Evolutionary conservation across 2,888 invertebrate species (phyloP).

Genomic region (Pammene aurita): DNA sequence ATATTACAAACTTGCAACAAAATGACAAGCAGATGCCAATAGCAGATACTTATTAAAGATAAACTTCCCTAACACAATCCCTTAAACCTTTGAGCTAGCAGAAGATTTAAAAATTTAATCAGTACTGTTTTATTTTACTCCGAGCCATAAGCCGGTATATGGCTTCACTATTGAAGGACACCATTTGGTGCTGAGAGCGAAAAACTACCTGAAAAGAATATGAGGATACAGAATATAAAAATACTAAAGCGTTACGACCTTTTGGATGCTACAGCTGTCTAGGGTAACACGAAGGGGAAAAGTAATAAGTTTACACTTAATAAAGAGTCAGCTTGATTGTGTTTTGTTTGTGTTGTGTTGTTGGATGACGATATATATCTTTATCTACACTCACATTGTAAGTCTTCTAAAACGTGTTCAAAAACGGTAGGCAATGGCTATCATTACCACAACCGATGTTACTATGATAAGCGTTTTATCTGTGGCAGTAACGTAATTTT

Average conservation of each 20-base stretch:
- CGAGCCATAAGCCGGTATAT: constrained; percentile 21
- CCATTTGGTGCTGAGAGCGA: constrained; percentile 34
- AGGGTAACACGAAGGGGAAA: constrained; percentile 10
- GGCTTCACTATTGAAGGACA: constrained; percentile 33
- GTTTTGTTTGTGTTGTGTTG: constrained; percentile 9
- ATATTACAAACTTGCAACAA: neutral
- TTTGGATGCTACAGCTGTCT: neutral
- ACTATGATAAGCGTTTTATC: too few species aligned
- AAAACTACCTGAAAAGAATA: neutral
- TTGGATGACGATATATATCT: neutral
- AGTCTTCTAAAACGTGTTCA: too few species aligned
- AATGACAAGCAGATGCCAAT: too few species aligned
- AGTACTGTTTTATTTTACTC: constrained; percentile 24
- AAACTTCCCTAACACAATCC: neutral
- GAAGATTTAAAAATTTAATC: constrained; percentile 35
- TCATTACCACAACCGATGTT: too few species aligned
- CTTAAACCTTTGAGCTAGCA: neutral
- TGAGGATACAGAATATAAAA: neutral
- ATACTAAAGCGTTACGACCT: constrained; percentile 1
- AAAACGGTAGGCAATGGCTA: too few species aligned
- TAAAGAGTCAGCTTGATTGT: constrained; percentile 15
- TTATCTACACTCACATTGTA: too few species aligned
- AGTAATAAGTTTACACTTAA: constrained; percentile 26
- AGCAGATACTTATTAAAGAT: neutral
- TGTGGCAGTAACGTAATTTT: too few species aligned